Conservation (phyloP, 2,113 vertebrate species). For the Chaetops frenatus region DNA sequence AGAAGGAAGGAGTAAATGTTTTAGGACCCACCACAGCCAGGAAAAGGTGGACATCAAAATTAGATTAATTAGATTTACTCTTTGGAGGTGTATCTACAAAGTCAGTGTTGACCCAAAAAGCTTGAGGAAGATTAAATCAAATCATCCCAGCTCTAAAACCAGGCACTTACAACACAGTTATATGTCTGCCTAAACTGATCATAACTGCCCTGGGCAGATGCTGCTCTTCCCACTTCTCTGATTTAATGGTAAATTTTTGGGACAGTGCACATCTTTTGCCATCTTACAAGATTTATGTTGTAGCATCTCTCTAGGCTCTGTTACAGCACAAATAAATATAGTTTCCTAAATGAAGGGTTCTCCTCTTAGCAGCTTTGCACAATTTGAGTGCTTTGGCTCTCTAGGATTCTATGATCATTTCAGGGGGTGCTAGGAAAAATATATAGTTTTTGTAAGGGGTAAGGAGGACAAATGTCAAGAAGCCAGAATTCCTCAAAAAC, state of each 20-base stretch:
- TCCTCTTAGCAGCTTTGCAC: background rate
- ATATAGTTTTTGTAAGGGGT: background rate
- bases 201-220: background rate
- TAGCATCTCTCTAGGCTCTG: background rate
- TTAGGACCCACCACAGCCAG: background rate
- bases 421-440: background rate
- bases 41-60: background rate
- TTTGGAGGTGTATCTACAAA: background rate
- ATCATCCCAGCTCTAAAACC: background rate
- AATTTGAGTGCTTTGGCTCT: background rate
- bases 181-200: background rate
- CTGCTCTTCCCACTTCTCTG: background rate
- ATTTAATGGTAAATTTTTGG: background rate
- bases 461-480: constrained; percentile 1
- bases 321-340: background rate
- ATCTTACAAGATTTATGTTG: background rate
- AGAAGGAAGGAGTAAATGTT: background rate
- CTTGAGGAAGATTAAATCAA: background rate
- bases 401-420: background rate
- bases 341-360: background rate
- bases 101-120: background rate
- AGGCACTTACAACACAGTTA: background rate
- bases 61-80: background rate
- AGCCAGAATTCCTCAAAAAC: background rate
- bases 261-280: background rate